Conservation (phyloP, 2,797 vertebrate genomes). For the Crypturellus tataupa region DNA sequence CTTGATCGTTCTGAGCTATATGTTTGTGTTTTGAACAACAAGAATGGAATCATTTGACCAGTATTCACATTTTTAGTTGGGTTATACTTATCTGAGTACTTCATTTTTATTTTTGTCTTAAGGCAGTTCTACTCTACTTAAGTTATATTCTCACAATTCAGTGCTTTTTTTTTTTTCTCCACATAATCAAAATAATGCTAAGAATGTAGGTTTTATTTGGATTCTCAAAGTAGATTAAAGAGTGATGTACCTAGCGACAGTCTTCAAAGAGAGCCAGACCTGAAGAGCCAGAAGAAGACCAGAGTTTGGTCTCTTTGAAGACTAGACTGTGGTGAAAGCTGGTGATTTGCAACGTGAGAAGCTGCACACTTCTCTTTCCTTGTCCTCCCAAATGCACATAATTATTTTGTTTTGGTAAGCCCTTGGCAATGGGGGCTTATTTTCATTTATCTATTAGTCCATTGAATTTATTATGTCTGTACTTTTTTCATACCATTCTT, state of each 20-base stretch:
- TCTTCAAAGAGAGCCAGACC: too few species aligned
- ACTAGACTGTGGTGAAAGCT: background rate
- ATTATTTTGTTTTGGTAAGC: background rate
- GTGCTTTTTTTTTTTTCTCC: too few species aligned
- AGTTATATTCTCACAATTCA: background rate
- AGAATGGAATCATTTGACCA: background rate
- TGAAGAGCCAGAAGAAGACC: too few species aligned
- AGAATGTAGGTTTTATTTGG: background rate
- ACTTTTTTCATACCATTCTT: background rate
- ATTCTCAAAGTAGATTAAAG: background rate
- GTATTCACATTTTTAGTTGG: background rate
- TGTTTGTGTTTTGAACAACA: background rate
- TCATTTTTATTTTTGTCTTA: background rate
- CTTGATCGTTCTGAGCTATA: background rate
- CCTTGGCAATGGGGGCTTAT: background rate
- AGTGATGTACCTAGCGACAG: background rate
- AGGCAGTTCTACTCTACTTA: background rate
- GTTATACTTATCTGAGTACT: background rate
- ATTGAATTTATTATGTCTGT: background rate
- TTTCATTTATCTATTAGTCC: background rate
- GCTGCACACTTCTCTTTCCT: rapidly evolving
- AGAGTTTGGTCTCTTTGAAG: background rate
- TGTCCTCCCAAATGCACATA: background rate
- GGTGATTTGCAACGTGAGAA: background rate
- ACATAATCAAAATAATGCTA: too few species aligned